Evolutionary conservation across 2,888 invertebrate genomes (phyloP), one percentile per base, ranked within the genome.

Genomic region (Balanococcus diminutus): DNA sequence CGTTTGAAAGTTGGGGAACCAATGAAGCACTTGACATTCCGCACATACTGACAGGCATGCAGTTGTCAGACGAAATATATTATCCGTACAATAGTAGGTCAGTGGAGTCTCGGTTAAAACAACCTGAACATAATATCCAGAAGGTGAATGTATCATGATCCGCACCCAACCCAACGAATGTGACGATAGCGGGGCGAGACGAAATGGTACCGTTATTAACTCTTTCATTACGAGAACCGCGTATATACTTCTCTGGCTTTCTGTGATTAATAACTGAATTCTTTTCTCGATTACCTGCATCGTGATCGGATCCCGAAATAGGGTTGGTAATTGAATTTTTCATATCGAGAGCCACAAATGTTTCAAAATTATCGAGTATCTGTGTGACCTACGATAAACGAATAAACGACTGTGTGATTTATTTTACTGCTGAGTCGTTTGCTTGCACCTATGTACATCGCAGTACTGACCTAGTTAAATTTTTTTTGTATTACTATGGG

Each of bases 91-190:
- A 84, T 84, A 84, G 84, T 84, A 84, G 84, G 84, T 84, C 84
- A 84, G 84, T 84, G 84, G 67, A 84, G 61, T 84, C 84, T 61
- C 84, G 28, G 84, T 67, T 82, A 32, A 56, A 51, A 79, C 67
- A 82, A 51, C 82, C 56, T 56, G 82, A 82, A 32, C 56, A 82
- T 84, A 56, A 67, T 84, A 61, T 84, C 84, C 84, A 84, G 32
- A 84, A 84, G 84, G 84, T 84, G 84, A 84, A 84, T 84, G 84
- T 67, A 84, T 67, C 84, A 61, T 84, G 61, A 84, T 84, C 84
- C 84, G 61, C 84, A 72, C 84, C 84, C 84, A 84, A 56, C 61
- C 9, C 51, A n/a, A n/a, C n/a, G 36, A 36, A 36, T 8, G 36
- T 8, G 36, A 4, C n/a, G n/a, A n/a, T n/a, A n/a, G n/a, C n/a